Evolutionary conservation across 2,888 invertebrate genomes (phyloP).

Genomic region (Troilus luridus): DNA sequence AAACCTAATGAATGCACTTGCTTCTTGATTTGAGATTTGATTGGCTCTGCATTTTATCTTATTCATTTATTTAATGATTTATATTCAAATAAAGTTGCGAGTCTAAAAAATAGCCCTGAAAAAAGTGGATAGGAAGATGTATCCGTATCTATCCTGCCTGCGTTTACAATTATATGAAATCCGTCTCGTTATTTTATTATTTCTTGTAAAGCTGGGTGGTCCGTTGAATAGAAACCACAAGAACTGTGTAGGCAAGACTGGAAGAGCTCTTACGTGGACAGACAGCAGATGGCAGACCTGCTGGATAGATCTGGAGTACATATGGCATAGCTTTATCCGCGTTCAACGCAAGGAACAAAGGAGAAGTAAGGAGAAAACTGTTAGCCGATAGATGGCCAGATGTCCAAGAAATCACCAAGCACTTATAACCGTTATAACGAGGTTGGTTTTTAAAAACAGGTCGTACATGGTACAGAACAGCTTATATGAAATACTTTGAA

Average conservation of each 20-base stretch:
- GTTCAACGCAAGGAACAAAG: not conserved
- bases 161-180: too few relatives aligned
- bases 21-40: too few relatives aligned
- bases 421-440: not conserved
- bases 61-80: too few relatives aligned
- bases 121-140: too few relatives aligned
- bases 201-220: not conserved
- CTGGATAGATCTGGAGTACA: not conserved
- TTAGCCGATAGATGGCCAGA: not conserved
- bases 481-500: too few relatives aligned
- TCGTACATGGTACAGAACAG: too few relatives aligned
- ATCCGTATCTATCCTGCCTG: too few relatives aligned
- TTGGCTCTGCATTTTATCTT: too few relatives aligned
- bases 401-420: not conserved
- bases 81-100: too few relatives aligned
- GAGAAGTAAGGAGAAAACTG: not conserved
- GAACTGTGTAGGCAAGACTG: not conserved
- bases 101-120: too few relatives aligned
- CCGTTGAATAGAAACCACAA: not conserved
- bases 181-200: not conserved
- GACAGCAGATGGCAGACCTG: not conserved
- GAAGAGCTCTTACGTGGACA: not conserved
- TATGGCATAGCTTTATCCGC: conserved; percentile 1
- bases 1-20: too few relatives aligned
- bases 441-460: not conserved